Conservation (phyloP, 2,888 invertebrate species). For the Beris chalybata region DNA sequence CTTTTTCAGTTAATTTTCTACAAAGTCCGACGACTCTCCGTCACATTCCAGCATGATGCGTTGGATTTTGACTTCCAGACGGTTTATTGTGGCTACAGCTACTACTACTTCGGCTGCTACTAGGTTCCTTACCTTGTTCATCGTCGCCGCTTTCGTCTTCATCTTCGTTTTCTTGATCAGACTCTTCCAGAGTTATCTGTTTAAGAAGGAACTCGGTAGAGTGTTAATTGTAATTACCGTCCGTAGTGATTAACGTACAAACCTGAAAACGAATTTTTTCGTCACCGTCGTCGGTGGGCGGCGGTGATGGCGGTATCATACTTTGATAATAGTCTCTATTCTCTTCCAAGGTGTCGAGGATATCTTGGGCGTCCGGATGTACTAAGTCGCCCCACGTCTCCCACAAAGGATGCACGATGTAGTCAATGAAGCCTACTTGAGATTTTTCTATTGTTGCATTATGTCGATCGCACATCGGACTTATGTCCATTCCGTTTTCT, state of each 20-base stretch:
- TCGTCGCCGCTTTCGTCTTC: slow-evolving; percentile 71
- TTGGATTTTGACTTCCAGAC: slow-evolving; percentile 59
- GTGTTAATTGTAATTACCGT: slow-evolving; percentile 13
- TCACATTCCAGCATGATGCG: slow-evolving; percentile 78
- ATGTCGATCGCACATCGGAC: slow-evolving; percentile 98
- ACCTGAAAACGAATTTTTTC: slow-evolving; percentile 76
- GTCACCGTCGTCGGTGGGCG: slow-evolving; percentile 67
- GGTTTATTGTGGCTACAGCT: slow-evolving; percentile 50
- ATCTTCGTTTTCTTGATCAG: slow-evolving; percentile 55
- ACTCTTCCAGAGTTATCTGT: slow-evolving; percentile 83
- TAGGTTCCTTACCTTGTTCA: slow-evolving; percentile 39
- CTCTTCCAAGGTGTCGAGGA: slow-evolving; percentile 96
- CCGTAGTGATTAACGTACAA: slow-evolving; percentile 46
- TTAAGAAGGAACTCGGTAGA: slow-evolving; percentile 7
- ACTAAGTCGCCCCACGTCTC: slow-evolving; percentile 99
- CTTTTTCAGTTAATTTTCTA: slow-evolving; percentile 86
- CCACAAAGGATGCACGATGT: slow-evolving; percentile 99
- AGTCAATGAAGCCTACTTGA: slow-evolving; percentile 99
- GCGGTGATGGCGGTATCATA: slow-evolving; percentile 93
- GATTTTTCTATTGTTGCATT: slow-evolving; percentile 98
- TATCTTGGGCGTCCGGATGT: slow-evolving; percentile 98
- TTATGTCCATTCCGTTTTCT: slow-evolving; percentile 94
- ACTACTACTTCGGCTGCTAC: slow-evolving; percentile 22
- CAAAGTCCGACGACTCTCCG: slow-evolving; percentile 90
- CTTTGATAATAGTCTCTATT: slow-evolving; percentile 97